phyloP scores from a whole-genome alignment of 1,140 invertebrate genomes.

The Cataglyphis hispanica region DNA sequence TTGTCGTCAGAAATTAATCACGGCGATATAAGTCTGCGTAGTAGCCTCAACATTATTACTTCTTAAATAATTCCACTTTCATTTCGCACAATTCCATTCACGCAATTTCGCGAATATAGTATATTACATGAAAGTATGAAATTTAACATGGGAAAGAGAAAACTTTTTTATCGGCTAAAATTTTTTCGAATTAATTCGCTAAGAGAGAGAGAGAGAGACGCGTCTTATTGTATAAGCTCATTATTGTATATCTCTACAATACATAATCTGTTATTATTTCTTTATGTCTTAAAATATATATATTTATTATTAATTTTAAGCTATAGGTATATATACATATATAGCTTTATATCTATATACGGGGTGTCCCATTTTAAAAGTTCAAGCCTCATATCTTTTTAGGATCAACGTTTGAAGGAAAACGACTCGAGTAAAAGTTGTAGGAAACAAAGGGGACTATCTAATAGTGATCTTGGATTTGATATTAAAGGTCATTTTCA shows the following conservation, averaged over 20 bases:
- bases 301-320: not conserved
- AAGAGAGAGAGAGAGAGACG: not conserved
- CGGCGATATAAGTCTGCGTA: constrained; percentile 15
- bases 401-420: no score
- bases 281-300: constrained; percentile 1
- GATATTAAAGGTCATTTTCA: no score
- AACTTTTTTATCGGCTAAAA: not conserved
- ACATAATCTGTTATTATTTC: not conserved
- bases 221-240: not conserved
- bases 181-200: constrained; percentile 3
- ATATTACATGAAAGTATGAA: not conserved
- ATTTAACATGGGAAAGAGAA: not conserved
- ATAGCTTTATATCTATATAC: no score
- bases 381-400: no score
- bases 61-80: constrained; percentile 50
- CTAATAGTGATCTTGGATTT: no score
- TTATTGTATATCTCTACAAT: not conserved
- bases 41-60: constrained; percentile 13
- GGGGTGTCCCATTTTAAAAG: no score
- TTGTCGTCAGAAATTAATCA: constrained; percentile 57
- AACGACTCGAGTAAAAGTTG: no score
- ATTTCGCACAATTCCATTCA: not conserved
- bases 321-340: not conserved
- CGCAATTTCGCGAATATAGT: not conserved
- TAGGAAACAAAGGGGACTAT: no score